phyloP scores from a whole-genome alignment of 92 coral and sea anemone genomes.

The Umimayanthus kanabou region DNA sequence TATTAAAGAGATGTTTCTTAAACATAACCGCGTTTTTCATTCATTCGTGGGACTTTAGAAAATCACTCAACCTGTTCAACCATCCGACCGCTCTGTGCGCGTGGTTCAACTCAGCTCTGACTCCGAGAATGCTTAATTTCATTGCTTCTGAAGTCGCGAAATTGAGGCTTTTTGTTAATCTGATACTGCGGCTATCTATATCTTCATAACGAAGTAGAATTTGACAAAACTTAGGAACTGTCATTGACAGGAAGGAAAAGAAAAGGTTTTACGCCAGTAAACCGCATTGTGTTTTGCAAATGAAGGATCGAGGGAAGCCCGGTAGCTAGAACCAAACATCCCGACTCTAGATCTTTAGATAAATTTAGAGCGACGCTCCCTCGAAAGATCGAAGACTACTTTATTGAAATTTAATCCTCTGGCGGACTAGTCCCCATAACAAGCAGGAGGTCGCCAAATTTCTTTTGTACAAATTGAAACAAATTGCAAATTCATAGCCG shows the following conservation, averaged over 20 bases:
- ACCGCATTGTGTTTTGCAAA: conserved; percentile 41
- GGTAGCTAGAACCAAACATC: conserved; percentile 11
- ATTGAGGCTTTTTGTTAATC: not conserved
- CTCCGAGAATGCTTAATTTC: not conserved
- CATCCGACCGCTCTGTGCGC: conserved; percentile 31
- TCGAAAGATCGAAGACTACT: conserved; percentile 10
- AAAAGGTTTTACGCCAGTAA: conserved; percentile 36
- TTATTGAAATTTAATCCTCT: conserved; percentile 26
- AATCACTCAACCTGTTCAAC: conserved; percentile 26
- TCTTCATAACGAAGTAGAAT: conserved; percentile 29
- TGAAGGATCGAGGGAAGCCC: conserved; percentile 24
- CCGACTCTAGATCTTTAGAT: conserved; percentile 37
- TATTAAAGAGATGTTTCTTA: conserved; percentile 24
- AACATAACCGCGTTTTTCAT: conserved; percentile 20
- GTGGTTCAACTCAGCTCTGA: conserved; percentile 24
- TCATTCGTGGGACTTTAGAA: conserved; percentile 41
- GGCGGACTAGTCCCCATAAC: conserved; percentile 22
- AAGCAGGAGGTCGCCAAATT: conserved; percentile 45
- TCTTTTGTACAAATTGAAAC: conserved; percentile 46
- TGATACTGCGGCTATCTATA: conserved; percentile 39
- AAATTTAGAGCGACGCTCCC: conserved; percentile 25
- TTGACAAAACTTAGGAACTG: conserved; percentile 41
- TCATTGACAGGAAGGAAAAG: conserved; percentile 48
- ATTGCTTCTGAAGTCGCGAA: not conserved
- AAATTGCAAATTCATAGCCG: conserved; percentile 48